Evolutionary conservation across 53 echinoderm and acorn worm genomes (phyloP), one percentile per base, ranked within the genome.

Genomic region (Luidia sarsii): DNA sequence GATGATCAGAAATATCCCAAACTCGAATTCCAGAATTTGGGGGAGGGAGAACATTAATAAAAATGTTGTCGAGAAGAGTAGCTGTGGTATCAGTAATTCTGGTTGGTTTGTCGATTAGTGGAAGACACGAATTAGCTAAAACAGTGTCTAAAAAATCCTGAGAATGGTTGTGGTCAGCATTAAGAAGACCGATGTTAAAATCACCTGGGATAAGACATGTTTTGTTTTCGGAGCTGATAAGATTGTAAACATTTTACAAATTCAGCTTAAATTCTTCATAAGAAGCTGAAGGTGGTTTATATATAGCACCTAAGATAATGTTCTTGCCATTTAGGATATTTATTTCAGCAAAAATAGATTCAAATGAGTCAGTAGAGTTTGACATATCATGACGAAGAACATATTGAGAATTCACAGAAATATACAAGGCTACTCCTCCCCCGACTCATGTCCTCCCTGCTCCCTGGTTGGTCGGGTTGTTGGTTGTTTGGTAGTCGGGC

Each of bases 351-450:
- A 61, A 61, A 31, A 61, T 61, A 46, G 46, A 46, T 46, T 54
- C 55, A 9, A 54, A 5, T 20, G 55, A 11, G 55, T 54, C 55
- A 13, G 14, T 19, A 54, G 16, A 54, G 20, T 54, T 5, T 5
- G 55, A 54, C 20, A 54, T 13, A 5, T 13, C 55, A 54, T 54
- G 55, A 9, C 20, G 55, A 18, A 54, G 4, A 15, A 20, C 14
- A 20, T 13, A 54, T 5, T 54, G 55, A 54, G 20, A 19, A 11
- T 54, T 54, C 6, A 21, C 5, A 20, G 62, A 62, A 30, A 63
- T 31, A 63, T 63, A 30, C 33, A 63, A 63, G 23, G 63, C 63
- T 28, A 63, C 63, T 15, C 63, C 63, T 11, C 63, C 63, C 15
- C 63, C 63, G 5, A 63, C 31, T n/a, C 59, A 22, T 22, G 19